Conservation (phyloP, 2,113 vertebrate genomes). For the Coturnix japonica region DNA sequence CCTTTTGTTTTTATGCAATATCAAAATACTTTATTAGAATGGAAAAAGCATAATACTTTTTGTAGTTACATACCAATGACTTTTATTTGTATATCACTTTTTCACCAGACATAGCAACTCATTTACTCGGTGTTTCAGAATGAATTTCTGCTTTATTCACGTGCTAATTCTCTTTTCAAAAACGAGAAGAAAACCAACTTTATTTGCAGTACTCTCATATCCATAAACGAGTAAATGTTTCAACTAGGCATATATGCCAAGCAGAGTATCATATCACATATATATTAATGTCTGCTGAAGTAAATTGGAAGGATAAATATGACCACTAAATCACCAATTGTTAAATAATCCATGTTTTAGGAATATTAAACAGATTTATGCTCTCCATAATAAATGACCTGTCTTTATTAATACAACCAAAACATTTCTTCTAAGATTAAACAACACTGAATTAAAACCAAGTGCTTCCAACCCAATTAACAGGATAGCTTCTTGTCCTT, state of each 20-base stretch:
- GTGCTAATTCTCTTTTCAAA: neutral
- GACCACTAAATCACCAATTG: neutral
- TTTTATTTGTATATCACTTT: neutral
- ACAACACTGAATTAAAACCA: neutral
- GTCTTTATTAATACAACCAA: neutral
- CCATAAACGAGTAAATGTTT: neutral
- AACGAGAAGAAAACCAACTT: neutral
- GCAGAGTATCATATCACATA: too few species aligned
- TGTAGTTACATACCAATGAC: neutral
- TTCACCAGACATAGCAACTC: neutral
- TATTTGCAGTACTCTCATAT: neutral
- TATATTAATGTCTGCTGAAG: neutral
- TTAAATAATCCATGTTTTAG: rapidly evolving
- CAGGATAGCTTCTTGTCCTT: neutral
- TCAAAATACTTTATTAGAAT: neutral
- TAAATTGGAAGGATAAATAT: neutral
- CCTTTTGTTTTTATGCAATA: neutral
- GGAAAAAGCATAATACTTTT: neutral
- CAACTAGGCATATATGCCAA: neutral
- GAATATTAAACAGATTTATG: neutral
- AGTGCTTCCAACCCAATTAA: neutral
- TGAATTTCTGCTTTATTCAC: neutral
- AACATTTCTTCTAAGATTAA: neutral
- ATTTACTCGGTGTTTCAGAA: neutral
- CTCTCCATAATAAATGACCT: neutral